Evolutionary conservation across 2,113 vertebrate species (phyloP), one percentile per base, ranked within the genome.

Genomic region (human (Homo sapiens)): DNA sequence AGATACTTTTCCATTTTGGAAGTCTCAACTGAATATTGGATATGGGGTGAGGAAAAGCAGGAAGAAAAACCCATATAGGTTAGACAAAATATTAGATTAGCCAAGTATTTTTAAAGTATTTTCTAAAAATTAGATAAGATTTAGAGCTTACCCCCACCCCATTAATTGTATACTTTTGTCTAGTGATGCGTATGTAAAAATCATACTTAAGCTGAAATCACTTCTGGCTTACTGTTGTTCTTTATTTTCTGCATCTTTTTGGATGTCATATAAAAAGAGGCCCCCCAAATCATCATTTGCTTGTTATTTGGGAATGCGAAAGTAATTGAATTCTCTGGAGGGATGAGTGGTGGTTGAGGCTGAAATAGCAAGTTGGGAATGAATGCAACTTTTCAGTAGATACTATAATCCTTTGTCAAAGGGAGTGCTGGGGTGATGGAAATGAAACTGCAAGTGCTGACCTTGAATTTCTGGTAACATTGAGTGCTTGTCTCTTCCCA

Each of bases 311-410:
- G 97, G 78, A 98, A 93, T 96, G 93, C 89, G 78, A 88, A 98
- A 98, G 97, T 82, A 97, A 94, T 89, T 97, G 95, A 96, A 97
- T 98, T 94, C 97, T 98, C 97, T 75, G 52, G 94, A 95, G 95
- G 93, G 89, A 88, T 11, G 64, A 81, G 61, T 75, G 95, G 96
- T 82, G 95, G 95, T 8, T 43, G 97, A 97, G 89, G 97, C 97
- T 98, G 94, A 98, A 97, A 92, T 12, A 96, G 96, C n/a, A 0
- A 70, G 93, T 59, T 61, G 16, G 73, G 0, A 75, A 98, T 98
- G 98, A 98, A 98, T 98, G 96, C 97, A 97, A 96, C 98, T 98
- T 78, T 98, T 98, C 98, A 98, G 97, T 95, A 1, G 96, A 85
- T 89, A 97, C 93, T 97, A 68, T 83, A 3, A 35, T 94, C 96